phyloP scores from a whole-genome alignment of 2,797 vertebrate genomes.

The Okamejei kenojei region DNA sequence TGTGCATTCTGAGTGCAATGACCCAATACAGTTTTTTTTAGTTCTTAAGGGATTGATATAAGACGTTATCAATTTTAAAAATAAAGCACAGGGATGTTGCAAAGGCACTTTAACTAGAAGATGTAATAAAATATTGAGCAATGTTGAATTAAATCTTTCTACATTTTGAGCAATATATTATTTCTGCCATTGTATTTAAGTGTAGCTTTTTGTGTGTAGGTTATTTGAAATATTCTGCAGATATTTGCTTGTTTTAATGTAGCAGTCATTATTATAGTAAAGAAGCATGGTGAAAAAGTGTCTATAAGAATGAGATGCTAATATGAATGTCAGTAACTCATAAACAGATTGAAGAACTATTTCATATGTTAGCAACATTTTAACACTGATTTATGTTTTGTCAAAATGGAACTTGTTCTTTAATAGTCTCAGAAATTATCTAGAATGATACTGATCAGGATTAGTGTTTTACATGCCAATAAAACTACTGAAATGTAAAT shows the following conservation, averaged over 20 bases:
- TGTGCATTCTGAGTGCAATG: neutral
- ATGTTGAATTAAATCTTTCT: neutral
- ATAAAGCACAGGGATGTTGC: neutral
- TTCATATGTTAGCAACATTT: neutral
- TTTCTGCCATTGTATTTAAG: neutral
- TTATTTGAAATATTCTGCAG: neutral
- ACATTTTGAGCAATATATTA: slow-evolving; percentile 1
- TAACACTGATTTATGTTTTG: neutral
- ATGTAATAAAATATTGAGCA: slow-evolving; percentile 3
- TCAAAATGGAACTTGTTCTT: neutral
- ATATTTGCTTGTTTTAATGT: neutral
- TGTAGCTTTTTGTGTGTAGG: neutral
- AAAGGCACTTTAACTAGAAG: slow-evolving; percentile 5
- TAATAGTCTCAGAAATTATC: neutral
- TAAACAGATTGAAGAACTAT: neutral
- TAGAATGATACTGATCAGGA: neutral
- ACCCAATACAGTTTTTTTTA: neutral
- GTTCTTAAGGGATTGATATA: neutral
- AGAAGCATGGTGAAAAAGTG: neutral
- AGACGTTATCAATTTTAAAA: neutral
- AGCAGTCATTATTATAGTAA: neutral
- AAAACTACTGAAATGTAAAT: neutral
- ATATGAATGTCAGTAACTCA: neutral
- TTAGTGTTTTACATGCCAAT: neutral
- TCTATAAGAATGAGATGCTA: neutral